These are phyloP conservation scores for Dicyrtomina minuta DNA, from an alignment of 2,888 invertebrate species.

Conservation along the genomic window DNA sequence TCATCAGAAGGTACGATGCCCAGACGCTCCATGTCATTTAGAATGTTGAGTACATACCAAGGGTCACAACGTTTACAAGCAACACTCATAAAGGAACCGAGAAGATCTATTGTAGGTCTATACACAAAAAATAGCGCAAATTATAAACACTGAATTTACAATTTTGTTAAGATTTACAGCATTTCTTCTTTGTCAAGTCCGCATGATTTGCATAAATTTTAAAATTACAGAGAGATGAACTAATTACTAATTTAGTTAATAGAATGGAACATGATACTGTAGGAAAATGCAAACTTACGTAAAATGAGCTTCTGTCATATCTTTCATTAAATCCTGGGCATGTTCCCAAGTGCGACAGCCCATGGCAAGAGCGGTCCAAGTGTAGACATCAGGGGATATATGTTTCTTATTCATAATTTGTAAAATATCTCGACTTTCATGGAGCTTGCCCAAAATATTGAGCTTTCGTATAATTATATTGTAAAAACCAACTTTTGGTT, in stretches of 20 bases:
- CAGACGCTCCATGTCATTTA: constrained; percentile 67
- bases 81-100: constrained; percentile 71
- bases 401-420: constrained; percentile 39
- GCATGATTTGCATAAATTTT: background rate
- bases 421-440: constrained; percentile 64
- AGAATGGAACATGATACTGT: background rate
- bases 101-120: constrained; percentile 73
- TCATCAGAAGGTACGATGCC: constrained; percentile 65
- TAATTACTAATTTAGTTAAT: background rate
- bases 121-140: constrained; percentile 58
- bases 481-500: constrained; percentile 77
- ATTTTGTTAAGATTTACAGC: too few relatives aligned
- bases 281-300: constrained; percentile 59
- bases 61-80: constrained; percentile 66
- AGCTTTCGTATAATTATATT: constrained; percentile 83
- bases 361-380: constrained; percentile 82
- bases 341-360: constrained; percentile 69
- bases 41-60: constrained; percentile 67
- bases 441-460: constrained; percentile 68
- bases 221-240: background rate
- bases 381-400: constrained; percentile 71
- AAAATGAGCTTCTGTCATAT: constrained; percentile 69
- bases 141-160: background rate
- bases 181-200: too few relatives aligned
- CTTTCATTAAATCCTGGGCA: constrained; percentile 66